Base-by-base conservation (phyloP, 2,797 vertebrate species). In the Perodicticus potto region DNA sequence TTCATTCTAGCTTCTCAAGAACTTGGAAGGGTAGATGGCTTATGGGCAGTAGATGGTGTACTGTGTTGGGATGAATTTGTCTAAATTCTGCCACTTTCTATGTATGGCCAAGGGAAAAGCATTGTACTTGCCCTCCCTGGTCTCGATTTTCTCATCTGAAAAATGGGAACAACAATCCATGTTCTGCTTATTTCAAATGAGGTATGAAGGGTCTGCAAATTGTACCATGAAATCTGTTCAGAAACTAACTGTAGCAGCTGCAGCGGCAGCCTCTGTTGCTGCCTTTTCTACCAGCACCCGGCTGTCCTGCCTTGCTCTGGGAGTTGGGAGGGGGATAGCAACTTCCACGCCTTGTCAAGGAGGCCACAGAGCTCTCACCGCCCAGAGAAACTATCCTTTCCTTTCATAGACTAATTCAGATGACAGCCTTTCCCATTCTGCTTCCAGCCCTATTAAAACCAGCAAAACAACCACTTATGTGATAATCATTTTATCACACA, bases 401-500 rank as follows among this genome's bases (percentile, higher is more conserved):
- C 94, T 85, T 86, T 63, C 94, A 97, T 97, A 97, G 97, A 97
- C 97, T 89, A 95, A 96, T 96, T 97, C 97, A 95, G 95, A 97
- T 96, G 97, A 97, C 96, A 97, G 96, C 93, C 93, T 98, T 97
- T 93, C 97, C 69, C 95, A 96, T 97, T 94, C 25, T 59, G 76
- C 88, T 95, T 98, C 93, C 76, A 96, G 96, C 96, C 94, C 96
- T 96, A 96, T 97, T 95, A 97, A 96, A 96, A 88, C 90, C 92
- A 92, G 94, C 92, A 95, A 97, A 97, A 97, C 97, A 85, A 96
- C 97, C 97, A 98, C 98, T 98, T 98, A 98, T 95, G 94, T 95
- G 96, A 97, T 98, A 97, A 97, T 98, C 98, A 98, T 98, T 98
- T 98, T 98, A 98, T 98, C 97, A 97, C 96, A 93, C n/a, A 94